Percentiles rank a stretch among this genome's conserved stretches.
phyloP scores from a whole-genome alignment of 1,140 invertebrate species.

The Gerris buenoi region DNA sequence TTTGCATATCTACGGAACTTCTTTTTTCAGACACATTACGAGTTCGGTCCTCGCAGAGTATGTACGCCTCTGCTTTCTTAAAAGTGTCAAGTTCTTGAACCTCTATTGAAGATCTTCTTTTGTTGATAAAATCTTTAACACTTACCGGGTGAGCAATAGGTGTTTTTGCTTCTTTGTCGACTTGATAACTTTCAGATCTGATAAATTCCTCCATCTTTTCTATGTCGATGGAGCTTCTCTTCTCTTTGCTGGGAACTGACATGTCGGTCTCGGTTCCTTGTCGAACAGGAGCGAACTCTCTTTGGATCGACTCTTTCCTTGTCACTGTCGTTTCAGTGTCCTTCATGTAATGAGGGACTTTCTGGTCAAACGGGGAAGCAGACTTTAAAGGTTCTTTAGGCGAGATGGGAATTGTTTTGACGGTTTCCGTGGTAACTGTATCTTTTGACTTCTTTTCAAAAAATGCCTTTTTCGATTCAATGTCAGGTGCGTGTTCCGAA shows the following conservation, averaged over 20 bases:
- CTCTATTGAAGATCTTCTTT: neutral
- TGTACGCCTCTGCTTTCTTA: neutral
- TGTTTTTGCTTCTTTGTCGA: neutral
- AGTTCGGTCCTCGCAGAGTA: neutral
- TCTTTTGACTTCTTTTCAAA: constrained; percentile 21
- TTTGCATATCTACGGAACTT: constrained; percentile 2
- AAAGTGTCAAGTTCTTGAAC: neutral
- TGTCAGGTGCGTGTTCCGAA: constrained; percentile 8
- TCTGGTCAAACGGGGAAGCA: neutral
- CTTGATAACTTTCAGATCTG: neutral
- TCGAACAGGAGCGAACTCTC: neutral
- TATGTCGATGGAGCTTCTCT: neutral
- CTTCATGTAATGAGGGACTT: neutral
- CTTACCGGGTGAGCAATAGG: neutral
- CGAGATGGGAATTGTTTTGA: neutral
- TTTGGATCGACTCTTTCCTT: neutral
- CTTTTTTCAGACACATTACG: neutral
- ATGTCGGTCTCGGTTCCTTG: constrained; percentile 7
- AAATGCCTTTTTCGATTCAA: constrained; percentile 20
- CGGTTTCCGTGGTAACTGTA: neutral
- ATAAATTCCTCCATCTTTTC: neutral
- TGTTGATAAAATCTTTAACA: neutral
- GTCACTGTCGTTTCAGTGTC: neutral
- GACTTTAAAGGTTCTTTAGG: too few relatives aligned
- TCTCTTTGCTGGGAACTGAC: constrained; percentile 1